Evolutionary conservation across 2,113 vertebrate genomes (phyloP).

Genomic region (Theropithecus gelada): DNA sequence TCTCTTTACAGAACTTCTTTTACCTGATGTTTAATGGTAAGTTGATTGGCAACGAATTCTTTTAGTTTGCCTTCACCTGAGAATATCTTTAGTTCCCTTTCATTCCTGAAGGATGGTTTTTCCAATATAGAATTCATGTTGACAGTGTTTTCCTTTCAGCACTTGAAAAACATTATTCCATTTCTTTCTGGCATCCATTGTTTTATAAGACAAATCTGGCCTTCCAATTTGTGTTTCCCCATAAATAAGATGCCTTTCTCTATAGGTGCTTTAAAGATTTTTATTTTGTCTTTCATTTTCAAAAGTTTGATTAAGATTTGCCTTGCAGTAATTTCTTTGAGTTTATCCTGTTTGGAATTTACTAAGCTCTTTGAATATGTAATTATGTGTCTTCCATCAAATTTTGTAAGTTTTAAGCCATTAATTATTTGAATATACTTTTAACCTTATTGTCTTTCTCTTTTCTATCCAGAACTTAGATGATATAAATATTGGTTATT

Average conservation of each 20-base stretch:
- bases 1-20: not conserved
- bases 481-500: not conserved
- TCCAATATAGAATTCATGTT: not conserved
- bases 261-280: not conserved
- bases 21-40: not conserved
- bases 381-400: not conserved
- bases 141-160: not conserved
- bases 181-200: not conserved
- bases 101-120: not conserved
- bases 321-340: not conserved
- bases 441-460: not conserved
- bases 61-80: not conserved
- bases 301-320: too few relatives aligned
- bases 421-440: not conserved
- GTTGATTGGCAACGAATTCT: not conserved
- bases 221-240: not conserved
- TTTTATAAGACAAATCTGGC: not conserved
- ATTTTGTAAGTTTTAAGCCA: not conserved
- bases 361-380: not conserved
- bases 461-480: not conserved
- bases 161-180: not conserved
- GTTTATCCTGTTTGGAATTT: not conserved
- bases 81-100: not conserved
- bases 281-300: not conserved
- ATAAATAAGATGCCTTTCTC: not conserved